Percentiles rank a stretch among this genome's conserved stretches.
phyloP scores from a whole-genome alignment of 2,113 vertebrate species.

The Callionymus lyra region DNA sequence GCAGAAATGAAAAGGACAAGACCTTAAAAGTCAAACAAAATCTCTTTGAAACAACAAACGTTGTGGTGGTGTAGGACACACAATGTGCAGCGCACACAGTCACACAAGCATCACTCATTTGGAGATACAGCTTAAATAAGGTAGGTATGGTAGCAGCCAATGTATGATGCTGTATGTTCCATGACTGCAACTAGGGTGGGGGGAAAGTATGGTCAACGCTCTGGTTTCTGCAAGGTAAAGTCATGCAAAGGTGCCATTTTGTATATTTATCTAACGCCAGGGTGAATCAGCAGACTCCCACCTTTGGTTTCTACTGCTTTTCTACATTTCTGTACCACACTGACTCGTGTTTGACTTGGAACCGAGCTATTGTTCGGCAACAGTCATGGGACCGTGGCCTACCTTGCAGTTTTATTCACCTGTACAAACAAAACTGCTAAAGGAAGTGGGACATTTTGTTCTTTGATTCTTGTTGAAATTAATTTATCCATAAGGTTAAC shows the following conservation, averaged over 20 bases:
- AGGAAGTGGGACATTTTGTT: constrained; percentile 62
- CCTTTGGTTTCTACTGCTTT: constrained; percentile 33
- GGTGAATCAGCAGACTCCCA: constrained; percentile 47
- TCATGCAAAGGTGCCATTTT: constrained; percentile 11
- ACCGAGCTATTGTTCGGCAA: constrained; percentile 22
- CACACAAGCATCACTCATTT: constrained; percentile 10
- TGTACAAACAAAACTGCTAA: constrained; percentile 62
- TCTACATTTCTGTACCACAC: constrained; percentile 39
- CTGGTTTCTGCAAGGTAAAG: constrained; percentile 13
- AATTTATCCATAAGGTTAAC: constrained; percentile 26
- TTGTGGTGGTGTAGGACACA: constrained; percentile 10
- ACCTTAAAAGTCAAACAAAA: constrained; percentile 44
- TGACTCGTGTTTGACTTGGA: constrained; percentile 58
- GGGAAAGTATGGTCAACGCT: constrained; percentile 2
- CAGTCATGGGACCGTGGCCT: constrained; percentile 45
- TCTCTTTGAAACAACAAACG: constrained; percentile 14
- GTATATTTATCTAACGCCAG: constrained; percentile 42
- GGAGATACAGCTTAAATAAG: constrained; percentile 9
- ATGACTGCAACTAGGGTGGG: constrained; percentile 31
- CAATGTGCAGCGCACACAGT: constrained; percentile 43
- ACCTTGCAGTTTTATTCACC: constrained; percentile 71
- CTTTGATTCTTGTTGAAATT: constrained; percentile 40
- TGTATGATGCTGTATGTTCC: constrained; percentile 27
- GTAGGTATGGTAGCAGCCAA: constrained; percentile 12
- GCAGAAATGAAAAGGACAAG: constrained; percentile 31